Evolutionary conservation across 2,888 invertebrate genomes (phyloP), one percentile per base, ranked within the genome.

Genomic region (Eledona agricola): DNA sequence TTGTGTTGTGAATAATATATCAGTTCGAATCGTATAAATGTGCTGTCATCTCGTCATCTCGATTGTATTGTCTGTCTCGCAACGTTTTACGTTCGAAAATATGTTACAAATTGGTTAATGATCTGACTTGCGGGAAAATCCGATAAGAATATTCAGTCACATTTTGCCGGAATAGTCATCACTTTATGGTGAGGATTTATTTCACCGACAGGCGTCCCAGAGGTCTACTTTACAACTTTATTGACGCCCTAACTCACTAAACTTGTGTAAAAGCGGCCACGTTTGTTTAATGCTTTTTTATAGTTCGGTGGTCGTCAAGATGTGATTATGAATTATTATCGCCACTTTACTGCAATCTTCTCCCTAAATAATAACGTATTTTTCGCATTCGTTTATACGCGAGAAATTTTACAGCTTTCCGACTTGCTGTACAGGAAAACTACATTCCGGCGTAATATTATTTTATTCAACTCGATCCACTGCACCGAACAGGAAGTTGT

Each of bases 221-320:
- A 68, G 71, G 72, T 70, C 68, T 70, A 72, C 70, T 72, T 72
- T 70, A 70, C 70, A 72, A 71, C 69, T 72, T 72, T 72, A 72
- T 72, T 71, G 72, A 71, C 71, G 67, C 68, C 70, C 65, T 65
- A 65, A 67, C 68, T 68, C 65, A 65, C 70, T 69, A 69, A 71
- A 71, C 65, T 70, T 67, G 66, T 68, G 62, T 70, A 72, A 71
- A 71, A 69, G 62, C 65, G 57, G 62, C 67, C 65, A 65, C 68
- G 69, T 69, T 70, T 71, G 68, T 69, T 72, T 71, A 71, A 69
- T 68, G 70, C 66, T 59, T 67, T 70, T 70, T 70, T 69, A 69
- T 69, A 64, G 66, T 63, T 66, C 63, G 64, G 60, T 55, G 60
- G 60, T 60, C 54, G 57, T 55, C 62, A 62, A 59, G 56, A 62